phyloP scores from a whole-genome alignment of 2,888 invertebrate species.

The Acanthosoma haemorrhoidale region DNA sequence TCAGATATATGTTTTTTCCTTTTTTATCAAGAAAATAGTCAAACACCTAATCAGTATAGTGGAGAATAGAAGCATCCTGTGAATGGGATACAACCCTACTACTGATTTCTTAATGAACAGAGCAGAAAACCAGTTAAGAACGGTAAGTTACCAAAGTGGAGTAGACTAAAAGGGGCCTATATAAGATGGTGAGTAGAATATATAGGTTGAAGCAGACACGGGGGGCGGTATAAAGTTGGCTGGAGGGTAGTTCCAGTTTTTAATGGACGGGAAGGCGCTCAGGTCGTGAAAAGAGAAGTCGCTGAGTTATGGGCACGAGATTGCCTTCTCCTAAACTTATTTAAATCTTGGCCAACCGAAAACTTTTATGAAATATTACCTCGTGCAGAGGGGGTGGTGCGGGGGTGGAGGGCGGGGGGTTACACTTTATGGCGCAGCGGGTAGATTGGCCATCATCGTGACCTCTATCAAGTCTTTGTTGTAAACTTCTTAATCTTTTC shows the following conservation, averaged over 20 bases:
- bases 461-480: constrained; percentile 8
- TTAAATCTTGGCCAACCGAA: constrained; percentile 34
- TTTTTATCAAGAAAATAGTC: no score
- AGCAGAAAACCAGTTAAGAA: no score
- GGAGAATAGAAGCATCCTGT: no score
- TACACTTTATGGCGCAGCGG: not conserved
- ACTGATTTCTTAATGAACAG: no score
- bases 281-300: constrained; percentile 15
- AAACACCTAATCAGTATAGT: no score
- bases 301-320: constrained; percentile 26
- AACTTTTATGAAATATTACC: constrained; percentile 38
- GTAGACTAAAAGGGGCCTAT: constrained; percentile 2
- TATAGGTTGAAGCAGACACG: not conserved
- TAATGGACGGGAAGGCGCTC: constrained; percentile 16
- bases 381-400: no score
- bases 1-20: no score
- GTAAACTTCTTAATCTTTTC: not conserved
- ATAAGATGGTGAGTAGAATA: constrained; percentile 9
- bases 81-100: no score
- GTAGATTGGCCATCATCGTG: constrained; percentile 7
- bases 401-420: not conserved
- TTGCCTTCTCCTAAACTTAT: constrained; percentile 33
- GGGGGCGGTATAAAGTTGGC: constrained; percentile 14
- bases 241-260: constrained; percentile 14
- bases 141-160: no score